A percentile compares a stretch with the other conserved stretches of the same genome.
phyloP scores from a whole-genome alignment of 64 coral and sea anemone species.

The Platygyra sinensis region DNA sequence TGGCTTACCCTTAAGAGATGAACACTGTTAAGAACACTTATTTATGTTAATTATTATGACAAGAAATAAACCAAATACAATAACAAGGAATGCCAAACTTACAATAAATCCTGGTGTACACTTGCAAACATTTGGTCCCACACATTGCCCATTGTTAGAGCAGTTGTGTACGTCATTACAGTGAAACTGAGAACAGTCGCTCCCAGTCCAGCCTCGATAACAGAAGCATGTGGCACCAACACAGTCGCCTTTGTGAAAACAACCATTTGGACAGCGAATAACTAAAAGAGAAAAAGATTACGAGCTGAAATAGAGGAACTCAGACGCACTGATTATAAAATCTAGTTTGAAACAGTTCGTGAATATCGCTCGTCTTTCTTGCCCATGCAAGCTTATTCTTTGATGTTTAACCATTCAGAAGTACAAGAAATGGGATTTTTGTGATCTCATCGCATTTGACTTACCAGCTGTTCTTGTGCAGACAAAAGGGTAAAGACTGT shows the following conservation, averaged over 20 bases:
- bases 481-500: slow-evolving; percentile 46
- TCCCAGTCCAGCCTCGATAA: slow-evolving; percentile 70
- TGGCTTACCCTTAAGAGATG: too few relatives aligned
- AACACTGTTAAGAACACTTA: too few relatives aligned
- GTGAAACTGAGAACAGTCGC: slow-evolving; percentile 63
- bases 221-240: slow-evolving; percentile 79
- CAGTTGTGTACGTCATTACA: slow-evolving; percentile 72
- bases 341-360: too few relatives aligned
- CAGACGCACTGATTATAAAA: too few relatives aligned
- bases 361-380: too few relatives aligned
- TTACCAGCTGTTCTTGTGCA: slow-evolving; percentile 44
- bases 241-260: slow-evolving; percentile 80
- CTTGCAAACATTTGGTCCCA: slow-evolving; percentile 76
- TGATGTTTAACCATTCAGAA: too few relatives aligned
- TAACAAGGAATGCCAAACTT: background rate
- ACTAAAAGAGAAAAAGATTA: slow-evolving; percentile 7
- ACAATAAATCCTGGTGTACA: slow-evolving; percentile 55
- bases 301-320: too few relatives aligned
- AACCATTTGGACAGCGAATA: slow-evolving; percentile 71
- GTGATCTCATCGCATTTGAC: background rate
- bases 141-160: slow-evolving; percentile 61
- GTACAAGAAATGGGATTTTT: too few relatives aligned
- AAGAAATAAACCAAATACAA: too few relatives aligned
- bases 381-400: too few relatives aligned
- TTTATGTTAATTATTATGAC: too few relatives aligned